Evolutionary conservation across 2,888 invertebrate genomes (phyloP), one percentile per base, ranked within the genome.

Genomic region (Limnephilus rhombicus): DNA sequence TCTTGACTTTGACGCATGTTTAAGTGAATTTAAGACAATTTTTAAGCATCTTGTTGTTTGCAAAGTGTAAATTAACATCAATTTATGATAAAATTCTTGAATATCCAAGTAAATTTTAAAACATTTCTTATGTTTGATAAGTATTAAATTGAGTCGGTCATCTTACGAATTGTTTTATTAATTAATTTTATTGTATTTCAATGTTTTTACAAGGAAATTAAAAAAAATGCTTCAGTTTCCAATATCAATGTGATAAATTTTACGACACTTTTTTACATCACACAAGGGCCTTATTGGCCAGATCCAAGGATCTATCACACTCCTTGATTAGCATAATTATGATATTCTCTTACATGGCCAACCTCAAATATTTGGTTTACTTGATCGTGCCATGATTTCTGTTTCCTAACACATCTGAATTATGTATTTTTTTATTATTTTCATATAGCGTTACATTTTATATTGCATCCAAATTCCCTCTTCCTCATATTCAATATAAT

Each of bases 291-390:
- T 53, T 5, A 18, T 68, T 24, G 68, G 68, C 68, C 9, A 24
- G 68, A 68, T 68, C 68, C 24, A 68, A 68, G 68, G n/a, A 68
- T 68, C 24, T 68, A 68, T 68, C 68, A 68, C 24, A 68, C 9
- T 24, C 68, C 68, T 68, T 24, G 24, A 68, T 68, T n/a, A 7
- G 9, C 24, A 24, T 24, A 24, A 68, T 68, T 68, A 68, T 24
- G 24, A 68, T 68, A 9, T 68, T n/a, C 24, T 68, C 24, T 24
- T 7, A 68, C 24, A 68, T 68, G 68, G 68, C 68, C 68, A 68
- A 68, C 68, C 68, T 68, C 68, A 68, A 68, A 68, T 68, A 68
- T 68, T 68, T 68, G 68, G 68, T 68, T 68, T 68, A 68, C 68
- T 68, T 68, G 68, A 68, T 68, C 68, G 68, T 68, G 68, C 68